Evolutionary conservation across 2,113 vertebrate genomes (phyloP).

Genomic region (Silurus meridionalis): DNA sequence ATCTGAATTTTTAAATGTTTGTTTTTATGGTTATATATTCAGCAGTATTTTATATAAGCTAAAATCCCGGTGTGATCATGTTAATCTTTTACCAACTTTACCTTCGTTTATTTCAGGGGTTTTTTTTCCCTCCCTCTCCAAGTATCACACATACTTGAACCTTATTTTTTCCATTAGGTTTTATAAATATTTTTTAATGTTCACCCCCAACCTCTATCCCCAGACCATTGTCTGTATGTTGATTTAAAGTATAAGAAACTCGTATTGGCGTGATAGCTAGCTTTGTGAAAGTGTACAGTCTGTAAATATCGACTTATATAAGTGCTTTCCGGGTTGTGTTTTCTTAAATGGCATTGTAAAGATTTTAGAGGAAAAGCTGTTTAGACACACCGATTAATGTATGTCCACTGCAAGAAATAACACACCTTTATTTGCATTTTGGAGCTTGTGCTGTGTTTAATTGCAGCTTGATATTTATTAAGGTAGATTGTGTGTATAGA

Average conservation of each 20-base stretch:
- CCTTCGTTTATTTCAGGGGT: not conserved
- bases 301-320: conserved; percentile 77
- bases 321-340: conserved; percentile 61
- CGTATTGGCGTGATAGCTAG: conserved; percentile 54
- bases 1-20: not conserved
- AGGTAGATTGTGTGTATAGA: too few species aligned
- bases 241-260: conserved; percentile 54
- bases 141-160: conserved; percentile 38
- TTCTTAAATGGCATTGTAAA: conserved; percentile 66
- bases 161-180: conserved; percentile 11
- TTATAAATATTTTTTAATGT: conserved; percentile 21
- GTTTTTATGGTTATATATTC: conserved; percentile 5
- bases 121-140: not conserved
- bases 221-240: conserved; percentile 49
- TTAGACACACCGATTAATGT: conserved; percentile 42
- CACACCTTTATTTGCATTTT: conserved; percentile 38
- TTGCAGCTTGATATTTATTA: not conserved
- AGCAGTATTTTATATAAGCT: conserved; percentile 36
- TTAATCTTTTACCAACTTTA: not conserved
- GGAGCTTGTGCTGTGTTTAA: conserved; percentile 19
- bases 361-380: conserved; percentile 57
- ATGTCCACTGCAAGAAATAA: conserved; percentile 37
- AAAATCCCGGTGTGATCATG: not conserved
- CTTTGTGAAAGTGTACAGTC: conserved; percentile 69
- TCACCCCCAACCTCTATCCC: not conserved